Conservation (phyloP, 1,140 invertebrate genomes). For the Callitettix versicolor region DNA sequence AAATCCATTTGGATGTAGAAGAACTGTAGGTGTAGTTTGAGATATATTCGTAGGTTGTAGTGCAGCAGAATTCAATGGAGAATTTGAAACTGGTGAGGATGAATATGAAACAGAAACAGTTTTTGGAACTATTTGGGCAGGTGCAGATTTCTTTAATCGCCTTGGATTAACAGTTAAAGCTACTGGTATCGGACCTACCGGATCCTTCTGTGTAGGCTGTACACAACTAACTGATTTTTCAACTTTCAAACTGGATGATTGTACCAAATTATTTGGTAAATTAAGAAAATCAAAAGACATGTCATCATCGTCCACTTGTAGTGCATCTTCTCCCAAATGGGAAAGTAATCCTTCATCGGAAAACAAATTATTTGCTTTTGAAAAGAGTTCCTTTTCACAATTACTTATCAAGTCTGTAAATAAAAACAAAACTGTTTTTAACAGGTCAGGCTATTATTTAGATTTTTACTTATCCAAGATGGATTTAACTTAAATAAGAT, state of each 20-base stretch:
- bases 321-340: slow-evolving; percentile 12
- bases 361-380: slow-evolving; percentile 19
- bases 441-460: not conserved
- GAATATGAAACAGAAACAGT: not conserved
- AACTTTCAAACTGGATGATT: not conserved
- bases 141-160: not conserved
- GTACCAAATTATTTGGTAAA: slow-evolving; percentile 12
- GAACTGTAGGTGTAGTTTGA: not conserved
- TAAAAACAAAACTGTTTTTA: slow-evolving; percentile 4
- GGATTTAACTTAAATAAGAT: not conserved
- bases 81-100: too few relatives aligned
- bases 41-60: not conserved
- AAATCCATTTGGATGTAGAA: slow-evolving; percentile 15
- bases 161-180: not conserved
- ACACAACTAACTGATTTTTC: not conserved
- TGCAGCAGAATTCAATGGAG: too few relatives aligned
- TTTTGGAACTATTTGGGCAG: not conserved
- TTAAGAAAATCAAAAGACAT: slow-evolving; percentile 15
- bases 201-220: not conserved
- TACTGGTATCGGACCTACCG: not conserved
- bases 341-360: slow-evolving; percentile 18
- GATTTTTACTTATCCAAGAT: not conserved
- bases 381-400: slow-evolving; percentile 22
- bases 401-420: slow-evolving; percentile 22
- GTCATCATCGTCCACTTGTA: slow-evolving; percentile 8